Base-by-base conservation (phyloP, 2,888 invertebrate genomes). In the Andrena hattorfiana region DNA sequence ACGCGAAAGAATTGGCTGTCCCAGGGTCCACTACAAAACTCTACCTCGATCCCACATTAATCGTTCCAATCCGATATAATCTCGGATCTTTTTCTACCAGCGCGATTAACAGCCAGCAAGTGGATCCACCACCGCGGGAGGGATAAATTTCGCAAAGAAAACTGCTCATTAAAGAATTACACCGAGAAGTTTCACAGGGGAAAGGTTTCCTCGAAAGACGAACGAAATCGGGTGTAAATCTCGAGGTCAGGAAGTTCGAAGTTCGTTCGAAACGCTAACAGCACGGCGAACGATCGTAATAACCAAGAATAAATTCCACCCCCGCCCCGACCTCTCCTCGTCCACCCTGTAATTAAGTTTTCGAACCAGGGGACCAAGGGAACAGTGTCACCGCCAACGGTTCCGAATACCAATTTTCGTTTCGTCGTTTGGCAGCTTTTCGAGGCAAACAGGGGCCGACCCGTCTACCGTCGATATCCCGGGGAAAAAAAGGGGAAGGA, bases 241-340 rank as follows among this genome's bases (percentile, higher is more conserved):
- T 66, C n/a, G 20, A 23, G 68, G 28, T 48, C 26, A 48, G 49
- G 23, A 74, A 62, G 35, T 70, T 56, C 48, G 60, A n/a, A 79
- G 64, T 66, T 81, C 63, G 74, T 79, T 78, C 69, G 68, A 69
- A 64, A 26, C 64, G 68, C 64, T 63, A 69, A 73, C 73, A 77
- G 68, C 59, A 6, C 54, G 51, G 28, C 26, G 70, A 62, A 54
- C 79, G 81, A 79, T 82, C 67, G 71, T 72, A 81, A 81, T 83
- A 79, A 79, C 81, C 49, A 64, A 48, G 81, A 81, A 79, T 82
- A 82, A 82, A 81, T 83, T 81, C 77, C 54, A 23, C 23, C 23
- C 2, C 48, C 0, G 30, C 51, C 51, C 59, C 67, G 67, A 76
- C 79, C 64, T 79, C 83, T 76, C 79, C 69, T 76, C 79, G 42